These are phyloP conservation scores for Silurus meridionalis DNA, from an alignment of 2,113 vertebrate species.

Conservation along the genomic window DNA sequence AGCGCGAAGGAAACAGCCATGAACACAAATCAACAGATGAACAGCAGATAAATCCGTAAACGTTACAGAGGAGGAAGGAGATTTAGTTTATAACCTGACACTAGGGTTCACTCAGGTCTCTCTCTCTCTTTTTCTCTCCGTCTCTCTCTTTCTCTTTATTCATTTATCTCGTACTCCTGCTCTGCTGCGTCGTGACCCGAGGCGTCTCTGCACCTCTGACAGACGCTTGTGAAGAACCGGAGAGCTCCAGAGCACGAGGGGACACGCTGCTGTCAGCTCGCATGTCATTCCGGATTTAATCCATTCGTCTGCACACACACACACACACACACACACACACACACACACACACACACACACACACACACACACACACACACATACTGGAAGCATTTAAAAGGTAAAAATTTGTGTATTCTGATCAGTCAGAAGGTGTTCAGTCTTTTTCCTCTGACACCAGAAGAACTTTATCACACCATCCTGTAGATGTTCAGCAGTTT, in stretches of 20 bases:
- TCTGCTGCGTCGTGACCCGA: constrained; percentile 2
- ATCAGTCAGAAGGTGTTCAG: not conserved
- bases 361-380: not conserved
- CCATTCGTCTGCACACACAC: not conserved
- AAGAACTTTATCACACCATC: too few relatives aligned
- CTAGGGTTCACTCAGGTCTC: not conserved
- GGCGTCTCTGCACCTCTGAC: constrained; percentile 18
- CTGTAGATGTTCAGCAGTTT: too few relatives aligned
- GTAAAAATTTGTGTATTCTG: not conserved
- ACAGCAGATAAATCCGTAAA: constrained; percentile 28
- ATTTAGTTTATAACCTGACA: constrained; percentile 28
- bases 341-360: not conserved
- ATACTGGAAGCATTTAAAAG: not conserved
- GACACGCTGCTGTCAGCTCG: not conserved
- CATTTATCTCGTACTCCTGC: not conserved
- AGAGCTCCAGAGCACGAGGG: not conserved
- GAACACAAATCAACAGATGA: constrained; percentile 44
- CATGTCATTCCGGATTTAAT: not conserved
- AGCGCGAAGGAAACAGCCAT: constrained; percentile 6
- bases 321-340: not conserved
- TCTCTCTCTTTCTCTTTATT: not conserved
- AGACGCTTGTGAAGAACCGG: constrained; percentile 7
- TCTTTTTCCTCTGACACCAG: not conserved
- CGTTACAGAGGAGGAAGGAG: constrained; percentile 18
- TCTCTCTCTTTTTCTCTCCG: not conserved